These are phyloP conservation scores for Pristionchus maxplancki DNA, from an alignment of 2,888 invertebrate species.

Conservation along the genomic window DNA sequence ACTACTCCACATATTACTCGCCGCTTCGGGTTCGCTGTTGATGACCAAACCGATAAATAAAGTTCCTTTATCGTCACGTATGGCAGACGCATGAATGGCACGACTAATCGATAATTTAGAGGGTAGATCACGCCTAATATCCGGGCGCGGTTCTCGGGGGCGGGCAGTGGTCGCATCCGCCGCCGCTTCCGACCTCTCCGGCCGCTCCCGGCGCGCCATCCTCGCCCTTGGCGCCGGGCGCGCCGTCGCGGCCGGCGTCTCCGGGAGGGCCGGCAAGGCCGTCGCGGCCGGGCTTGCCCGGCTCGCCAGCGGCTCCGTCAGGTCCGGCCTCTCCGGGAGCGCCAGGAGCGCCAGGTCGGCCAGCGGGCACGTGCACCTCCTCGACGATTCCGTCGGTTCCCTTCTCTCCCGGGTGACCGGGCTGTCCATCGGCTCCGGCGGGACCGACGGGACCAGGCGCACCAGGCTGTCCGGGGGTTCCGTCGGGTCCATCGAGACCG, in stretches of 20 bases:
- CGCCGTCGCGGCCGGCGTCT: conserved; percentile 23
- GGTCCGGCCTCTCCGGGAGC: conserved; percentile 17
- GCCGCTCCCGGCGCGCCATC: background rate
- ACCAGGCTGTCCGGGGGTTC: conserved; percentile 64
- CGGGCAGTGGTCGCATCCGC: conserved; percentile 41
- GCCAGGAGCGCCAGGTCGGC: background rate
- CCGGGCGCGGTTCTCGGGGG: conserved; percentile 1
- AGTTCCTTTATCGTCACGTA: background rate
- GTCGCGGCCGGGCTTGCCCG: conserved; percentile 26
- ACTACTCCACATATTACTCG: conserved; percentile 22
- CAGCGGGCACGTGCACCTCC: conserved; percentile 41
- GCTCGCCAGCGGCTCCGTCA: background rate
- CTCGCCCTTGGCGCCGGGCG: background rate
- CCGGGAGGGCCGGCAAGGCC: background rate
- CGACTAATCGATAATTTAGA: background rate
- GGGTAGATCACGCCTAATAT: background rate
- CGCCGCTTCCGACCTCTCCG: background rate
- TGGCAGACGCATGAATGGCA: background rate
- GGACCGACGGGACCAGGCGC: conserved; percentile 59
- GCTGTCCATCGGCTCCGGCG: conserved; percentile 61
- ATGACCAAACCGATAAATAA: background rate
- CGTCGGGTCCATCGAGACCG: conserved; percentile 62
- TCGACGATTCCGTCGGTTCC: conserved; percentile 53
- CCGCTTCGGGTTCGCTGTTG: background rate
- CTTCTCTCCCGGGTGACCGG: conserved; percentile 63